Evolutionary conservation across 2,888 invertebrate genomes (phyloP), one percentile per base, ranked within the genome.

Genomic region (Apotomis capreana): DNA sequence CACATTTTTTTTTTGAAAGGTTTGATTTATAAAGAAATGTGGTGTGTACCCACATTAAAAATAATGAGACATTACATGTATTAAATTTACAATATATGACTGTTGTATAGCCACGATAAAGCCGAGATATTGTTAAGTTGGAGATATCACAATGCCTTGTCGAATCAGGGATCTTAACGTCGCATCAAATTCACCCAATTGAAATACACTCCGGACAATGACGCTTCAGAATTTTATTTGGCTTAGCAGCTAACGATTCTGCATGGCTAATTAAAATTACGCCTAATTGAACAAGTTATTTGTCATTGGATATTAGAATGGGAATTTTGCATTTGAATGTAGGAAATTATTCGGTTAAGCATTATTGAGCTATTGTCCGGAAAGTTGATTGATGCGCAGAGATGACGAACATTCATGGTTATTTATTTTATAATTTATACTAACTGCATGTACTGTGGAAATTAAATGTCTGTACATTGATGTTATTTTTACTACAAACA

Each of bases 301-400:
- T 58, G n/a, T 63, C 9, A 69, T 40, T 6, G n/a, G 8, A 60
- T 37, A 10, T 4, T 13, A 13, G 55, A 59, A 65, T 52, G 54
- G 46, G 12, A 54, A 54, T 26, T 74, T 76, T 75, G 74, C 78
- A 80, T 76, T 72, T 78, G 64, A 77, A 81, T 78, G 55, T 44
- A 44, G 15, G 44, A 74, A 75, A 81, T 78, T 75, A 78, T 69
- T 68, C 59, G 57, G 75, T 74, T 63, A 64, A 72, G 72, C 36
- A n/a, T 54, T 61, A 54, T 51, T 12, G 49, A 55, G n/a, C 44
- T 57, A 46, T 70, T 70, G 63, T 64, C n/a, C 26, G 59, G 8
- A 15, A 54, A 15, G 8, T 54, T 58, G 52, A 70, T 59, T 52
- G 54, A 64, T 70, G 59, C 26, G 62, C 15, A 10, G 40, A 57